Conservation (phyloP, 2,888 invertebrate species). For the Bombylius major region DNA sequence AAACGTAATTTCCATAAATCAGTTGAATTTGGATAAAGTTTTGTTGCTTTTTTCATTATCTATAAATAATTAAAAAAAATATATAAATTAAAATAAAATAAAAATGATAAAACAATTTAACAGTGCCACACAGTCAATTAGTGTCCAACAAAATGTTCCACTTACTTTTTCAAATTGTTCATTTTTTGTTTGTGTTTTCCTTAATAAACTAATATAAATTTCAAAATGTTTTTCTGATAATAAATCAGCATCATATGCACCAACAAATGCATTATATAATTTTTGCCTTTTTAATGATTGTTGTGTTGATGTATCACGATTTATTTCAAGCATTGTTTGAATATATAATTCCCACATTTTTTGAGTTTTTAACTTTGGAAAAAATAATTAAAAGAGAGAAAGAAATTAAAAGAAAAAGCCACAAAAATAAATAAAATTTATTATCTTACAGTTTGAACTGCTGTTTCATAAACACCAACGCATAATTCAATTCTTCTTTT, state of each 20-base stretch:
- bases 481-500: constrained; percentile 38
- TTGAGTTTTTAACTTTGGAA: constrained; percentile 32
- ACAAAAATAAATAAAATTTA: neutral
- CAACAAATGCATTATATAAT: constrained; percentile 39
- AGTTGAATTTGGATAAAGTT: constrained; percentile 35
- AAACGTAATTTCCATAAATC: constrained; percentile 42
- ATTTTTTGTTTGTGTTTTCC: constrained; percentile 12
- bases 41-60: constrained; percentile 36
- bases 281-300: constrained; percentile 39
- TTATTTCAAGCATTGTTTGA: constrained; percentile 43
- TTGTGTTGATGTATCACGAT: constrained; percentile 36
- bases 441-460: constrained; percentile 31
- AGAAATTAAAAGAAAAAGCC: neutral
- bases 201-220: constrained; percentile 32
- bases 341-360: constrained; percentile 45
- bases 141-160: neutral
- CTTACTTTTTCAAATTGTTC: constrained; percentile 10
- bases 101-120: neutral
- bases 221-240: constrained; percentile 41
- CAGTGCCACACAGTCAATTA: neutral
- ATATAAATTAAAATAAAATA: neutral
- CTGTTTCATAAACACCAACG: constrained; percentile 39
- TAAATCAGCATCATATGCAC: constrained; percentile 38
- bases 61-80: constrained; percentile 23
- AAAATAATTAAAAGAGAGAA: neutral